Percentiles rank a stretch among this genome's conserved stretches.
phyloP scores from a whole-genome alignment of 1,140 invertebrate genomes.

The Drosophila kanapiae region DNA sequence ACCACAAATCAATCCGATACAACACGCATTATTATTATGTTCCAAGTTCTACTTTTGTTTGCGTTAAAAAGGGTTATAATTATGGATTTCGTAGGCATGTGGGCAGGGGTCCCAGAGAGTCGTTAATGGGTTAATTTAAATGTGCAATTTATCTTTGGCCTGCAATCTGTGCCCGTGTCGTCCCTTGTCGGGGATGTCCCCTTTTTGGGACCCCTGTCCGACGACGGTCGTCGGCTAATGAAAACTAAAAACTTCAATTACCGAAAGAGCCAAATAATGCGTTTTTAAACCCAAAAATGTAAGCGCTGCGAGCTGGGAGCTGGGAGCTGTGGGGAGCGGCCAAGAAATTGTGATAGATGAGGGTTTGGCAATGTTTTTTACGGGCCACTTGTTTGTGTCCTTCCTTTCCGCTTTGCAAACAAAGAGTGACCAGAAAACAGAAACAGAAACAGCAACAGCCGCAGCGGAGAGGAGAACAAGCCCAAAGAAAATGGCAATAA shows the following conservation, averaged over 20 bases:
- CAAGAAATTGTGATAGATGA: slow-evolving; percentile 85
- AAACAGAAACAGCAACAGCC: slow-evolving; percentile 40
- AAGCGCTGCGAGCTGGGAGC: slow-evolving; percentile 7
- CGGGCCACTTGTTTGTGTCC: slow-evolving; percentile 77
- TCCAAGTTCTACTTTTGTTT: neutral
- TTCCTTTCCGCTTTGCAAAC: slow-evolving; percentile 58
- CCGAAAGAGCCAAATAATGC: slow-evolving; percentile 71
- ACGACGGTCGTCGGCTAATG: slow-evolving; percentile 59
- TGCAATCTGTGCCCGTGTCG: slow-evolving; percentile 25
- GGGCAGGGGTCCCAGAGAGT: neutral
- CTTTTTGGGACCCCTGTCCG: slow-evolving; percentile 30
- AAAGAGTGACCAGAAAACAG: slow-evolving; percentile 64
- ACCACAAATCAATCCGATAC: neutral
- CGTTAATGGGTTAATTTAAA: slow-evolving; percentile 66
- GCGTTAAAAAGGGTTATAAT: slow-evolving; percentile 1
- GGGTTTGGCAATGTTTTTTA: slow-evolving; percentile 78
- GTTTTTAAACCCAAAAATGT: slow-evolving; percentile 83
- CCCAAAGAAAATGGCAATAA: slow-evolving; percentile 81
- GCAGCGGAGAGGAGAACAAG: slow-evolving; percentile 14
- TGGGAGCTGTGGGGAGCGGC: slow-evolving; percentile 32
- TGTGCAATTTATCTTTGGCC: slow-evolving; percentile 51
- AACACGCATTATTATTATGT: neutral
- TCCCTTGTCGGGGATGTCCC: slow-evolving; percentile 50
- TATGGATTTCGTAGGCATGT: slow-evolving; percentile 24
- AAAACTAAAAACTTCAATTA: slow-evolving; percentile 85